These are phyloP conservation scores for Colistium nudipinnis DNA, from an alignment of 2,113 vertebrate genomes.

Conservation along the genomic window DNA sequence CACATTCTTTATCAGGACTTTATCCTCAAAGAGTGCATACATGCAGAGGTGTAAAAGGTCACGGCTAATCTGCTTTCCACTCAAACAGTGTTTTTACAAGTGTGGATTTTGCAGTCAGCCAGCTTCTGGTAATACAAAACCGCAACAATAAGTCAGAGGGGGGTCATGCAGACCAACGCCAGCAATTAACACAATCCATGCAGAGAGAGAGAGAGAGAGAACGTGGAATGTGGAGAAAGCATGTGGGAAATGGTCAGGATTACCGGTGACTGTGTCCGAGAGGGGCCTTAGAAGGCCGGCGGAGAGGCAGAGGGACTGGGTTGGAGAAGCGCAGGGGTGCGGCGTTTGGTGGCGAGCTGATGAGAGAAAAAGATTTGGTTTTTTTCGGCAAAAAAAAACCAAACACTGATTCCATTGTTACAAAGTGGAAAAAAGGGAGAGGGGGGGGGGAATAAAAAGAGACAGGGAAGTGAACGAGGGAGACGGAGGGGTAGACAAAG, in stretches of 20 bases:
- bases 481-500: conserved; percentile 50
- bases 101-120: not conserved
- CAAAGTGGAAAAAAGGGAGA: conserved; percentile 39
- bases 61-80: not conserved
- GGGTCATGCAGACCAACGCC: conserved; percentile 11
- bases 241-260: conserved; percentile 41
- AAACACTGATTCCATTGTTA: conserved; percentile 79
- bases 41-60: conserved; percentile 1
- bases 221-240: conserved; percentile 42
- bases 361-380: conserved; percentile 69
- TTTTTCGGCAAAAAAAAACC: conserved; percentile 54
- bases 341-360: conserved; percentile 72
- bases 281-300: conserved; percentile 11
- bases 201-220: conserved; percentile 2
- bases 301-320: not conserved
- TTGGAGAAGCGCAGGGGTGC: conserved; percentile 9
- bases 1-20: conserved; percentile 2
- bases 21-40: not conserved
- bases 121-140: conserved; percentile 6
- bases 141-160: conserved; percentile 23
- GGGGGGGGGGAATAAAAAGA: conserved; percentile 34
- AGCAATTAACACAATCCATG: conserved; percentile 35
- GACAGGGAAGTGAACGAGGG: conserved; percentile 40
- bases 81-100: not conserved
- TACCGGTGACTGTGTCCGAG: conserved; percentile 27